A percentile compares a stretch with the other conserved stretches of the same genome.
These are phyloP conservation scores for Trichogramma evanescens DNA, from an alignment of 2,888 invertebrate genomes.

Conservation along the genomic window DNA sequence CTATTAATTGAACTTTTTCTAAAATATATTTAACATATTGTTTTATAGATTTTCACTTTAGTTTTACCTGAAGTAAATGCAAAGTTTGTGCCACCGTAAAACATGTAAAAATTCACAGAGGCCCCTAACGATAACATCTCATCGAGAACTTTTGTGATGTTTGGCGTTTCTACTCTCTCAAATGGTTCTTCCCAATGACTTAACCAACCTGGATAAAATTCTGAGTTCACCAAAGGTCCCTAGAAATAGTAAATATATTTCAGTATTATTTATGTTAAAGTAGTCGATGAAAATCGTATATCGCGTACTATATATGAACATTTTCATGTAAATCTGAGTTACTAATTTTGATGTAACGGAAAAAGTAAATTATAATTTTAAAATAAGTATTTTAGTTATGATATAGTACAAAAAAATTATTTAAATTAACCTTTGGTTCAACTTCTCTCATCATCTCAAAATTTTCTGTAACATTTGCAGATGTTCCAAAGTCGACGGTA, in stretches of 20 bases:
- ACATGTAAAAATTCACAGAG: slow-evolving; percentile 85
- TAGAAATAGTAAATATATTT: slow-evolving; percentile 25
- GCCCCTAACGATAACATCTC: slow-evolving; percentile 46
- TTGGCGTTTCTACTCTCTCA: slow-evolving; percentile 50
- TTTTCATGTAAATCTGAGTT: too few relatives aligned
- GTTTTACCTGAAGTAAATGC: slow-evolving; percentile 54
- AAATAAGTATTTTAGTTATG: too few relatives aligned
- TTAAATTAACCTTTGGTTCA: slow-evolving; percentile 46
- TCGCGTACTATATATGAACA: too few relatives aligned
- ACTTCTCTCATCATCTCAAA: slow-evolving; percentile 51
- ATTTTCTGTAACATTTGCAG: slow-evolving; percentile 39
- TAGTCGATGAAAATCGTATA: too few relatives aligned
- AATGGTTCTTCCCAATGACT: slow-evolving; percentile 77
- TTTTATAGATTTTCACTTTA: not conserved
- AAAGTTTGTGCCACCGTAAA: slow-evolving; percentile 83
- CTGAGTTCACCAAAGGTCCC: slow-evolving; percentile 84
- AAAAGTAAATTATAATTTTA: too few relatives aligned
- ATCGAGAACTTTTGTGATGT: slow-evolving; percentile 45
- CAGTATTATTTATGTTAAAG: too few relatives aligned
- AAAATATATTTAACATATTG: not conserved
- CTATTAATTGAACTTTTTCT: not conserved
- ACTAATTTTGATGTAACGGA: too few relatives aligned
- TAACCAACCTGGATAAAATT: slow-evolving; percentile 90
- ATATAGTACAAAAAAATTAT: not conserved
- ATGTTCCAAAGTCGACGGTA: slow-evolving; percentile 69